Percentiles rank a stretch among this genome's conserved stretches.
Conservation (phyloP, 1,140 invertebrate species). For the Pteromalus puparum region DNA sequence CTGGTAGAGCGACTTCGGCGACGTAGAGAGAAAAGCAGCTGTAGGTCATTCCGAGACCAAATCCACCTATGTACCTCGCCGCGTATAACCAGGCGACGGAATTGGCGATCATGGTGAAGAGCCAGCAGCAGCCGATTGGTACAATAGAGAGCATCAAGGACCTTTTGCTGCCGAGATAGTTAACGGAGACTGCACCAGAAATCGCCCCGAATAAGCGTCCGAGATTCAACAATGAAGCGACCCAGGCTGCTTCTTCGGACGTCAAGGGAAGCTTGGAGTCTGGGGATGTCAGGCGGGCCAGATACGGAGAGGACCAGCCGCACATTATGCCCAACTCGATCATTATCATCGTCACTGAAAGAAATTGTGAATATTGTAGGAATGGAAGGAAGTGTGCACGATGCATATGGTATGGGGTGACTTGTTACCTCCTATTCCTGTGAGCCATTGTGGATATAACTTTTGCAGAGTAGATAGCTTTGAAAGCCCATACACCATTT, state of each 20-base stretch:
- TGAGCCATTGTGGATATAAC: conserved; percentile 19
- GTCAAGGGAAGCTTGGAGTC: not conserved
- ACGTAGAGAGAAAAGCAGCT: conserved; percentile 72
- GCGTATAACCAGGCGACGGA: conserved; percentile 76
- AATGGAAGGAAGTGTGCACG: not conserved
- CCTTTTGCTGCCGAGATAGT: conserved; percentile 14
- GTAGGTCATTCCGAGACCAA: conserved; percentile 81
- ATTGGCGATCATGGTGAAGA: conserved; percentile 73
- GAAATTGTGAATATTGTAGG: not conserved
- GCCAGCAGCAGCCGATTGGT: conserved; percentile 17
- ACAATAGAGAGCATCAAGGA: not conserved
- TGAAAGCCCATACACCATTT: not conserved
- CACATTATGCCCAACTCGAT: conserved; percentile 20
- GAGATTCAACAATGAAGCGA: conserved; percentile 29
- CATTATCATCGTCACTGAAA: conserved; percentile 24
- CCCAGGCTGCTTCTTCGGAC: conserved; percentile 19
- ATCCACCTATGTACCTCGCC: conserved; percentile 69
- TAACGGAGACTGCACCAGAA: not conserved
- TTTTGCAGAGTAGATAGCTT: not conserved
- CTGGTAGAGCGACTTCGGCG: conserved; percentile 3
- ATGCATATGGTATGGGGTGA: not conserved
- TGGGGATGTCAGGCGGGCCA: not conserved
- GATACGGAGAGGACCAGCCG: conserved; percentile 31
- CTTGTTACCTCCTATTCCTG: not conserved
- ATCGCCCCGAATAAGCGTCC: conserved; percentile 7